A percentile compares a stretch with the other conserved stretches of the same genome.
Evolutionary conservation across 2,113 vertebrate genomes (phyloP).

Genomic region (Aldabrachelys gigantea): DNA sequence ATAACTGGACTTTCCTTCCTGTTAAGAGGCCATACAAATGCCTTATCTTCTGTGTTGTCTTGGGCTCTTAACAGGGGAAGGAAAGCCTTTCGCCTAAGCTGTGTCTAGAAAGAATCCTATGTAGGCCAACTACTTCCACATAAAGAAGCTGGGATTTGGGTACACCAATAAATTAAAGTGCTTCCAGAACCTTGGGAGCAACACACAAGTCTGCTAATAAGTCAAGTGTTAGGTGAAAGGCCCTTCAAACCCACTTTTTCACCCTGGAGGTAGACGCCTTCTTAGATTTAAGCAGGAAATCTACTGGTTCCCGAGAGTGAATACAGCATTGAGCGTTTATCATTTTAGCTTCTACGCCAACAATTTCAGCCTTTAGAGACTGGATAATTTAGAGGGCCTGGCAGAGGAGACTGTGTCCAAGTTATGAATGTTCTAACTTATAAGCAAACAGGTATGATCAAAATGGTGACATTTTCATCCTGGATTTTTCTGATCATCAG

Average conservation of each 20-base stretch:
- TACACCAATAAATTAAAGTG: background rate
- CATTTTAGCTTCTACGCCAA: background rate
- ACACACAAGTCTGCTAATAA: background rate
- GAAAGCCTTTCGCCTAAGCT: background rate
- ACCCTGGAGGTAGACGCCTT: background rate
- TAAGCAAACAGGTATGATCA: background rate
- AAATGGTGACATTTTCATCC: background rate
- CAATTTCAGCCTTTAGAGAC: background rate
- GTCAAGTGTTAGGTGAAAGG: background rate
- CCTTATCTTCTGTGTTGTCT: background rate
- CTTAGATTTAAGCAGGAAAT: background rate
- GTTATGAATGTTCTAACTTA: background rate
- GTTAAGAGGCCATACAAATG: background rate
- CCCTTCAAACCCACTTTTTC: background rate
- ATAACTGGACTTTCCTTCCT: background rate
- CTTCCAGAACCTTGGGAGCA: background rate
- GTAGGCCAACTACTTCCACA: background rate
- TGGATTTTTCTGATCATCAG: background rate
- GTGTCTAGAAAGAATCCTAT: background rate
- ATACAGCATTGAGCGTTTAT: background rate
- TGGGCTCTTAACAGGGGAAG: background rate
- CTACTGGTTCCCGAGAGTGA: background rate
- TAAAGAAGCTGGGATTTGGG: background rate
- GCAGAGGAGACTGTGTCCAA: background rate
- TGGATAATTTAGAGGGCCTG: background rate